These are phyloP conservation scores for Neodiprion virginianus DNA, from an alignment of 1,140 invertebrate genomes.

Conservation along the genomic window DNA sequence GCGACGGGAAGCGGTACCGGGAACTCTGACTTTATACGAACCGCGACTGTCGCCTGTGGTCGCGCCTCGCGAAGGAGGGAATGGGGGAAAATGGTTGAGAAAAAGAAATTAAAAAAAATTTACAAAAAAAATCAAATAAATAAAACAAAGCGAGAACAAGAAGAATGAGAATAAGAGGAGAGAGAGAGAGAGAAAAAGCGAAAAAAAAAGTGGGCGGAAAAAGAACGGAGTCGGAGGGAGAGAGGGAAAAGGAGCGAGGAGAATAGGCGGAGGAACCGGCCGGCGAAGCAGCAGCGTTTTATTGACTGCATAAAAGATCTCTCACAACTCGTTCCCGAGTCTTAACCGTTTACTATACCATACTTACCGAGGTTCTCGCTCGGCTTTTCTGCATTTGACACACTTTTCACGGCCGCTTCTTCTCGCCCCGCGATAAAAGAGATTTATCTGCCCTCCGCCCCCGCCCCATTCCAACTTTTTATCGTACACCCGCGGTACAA, in stretches of 20 bases:
- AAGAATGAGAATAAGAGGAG: conserved; percentile 1
- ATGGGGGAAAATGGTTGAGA: neutral
- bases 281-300: conserved; percentile 28
- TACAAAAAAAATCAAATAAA: neutral
- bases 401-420: conserved; percentile 11
- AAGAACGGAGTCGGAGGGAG: conserved; percentile 3
- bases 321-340: conserved; percentile 10
- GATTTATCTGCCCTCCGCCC: neutral
- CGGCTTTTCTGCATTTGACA: conserved; percentile 19
- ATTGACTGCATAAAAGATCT: conserved; percentile 30
- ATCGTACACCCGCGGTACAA: neutral
- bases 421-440: neutral
- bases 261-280: conserved; percentile 6
- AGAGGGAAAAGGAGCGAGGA: conserved; percentile 10
- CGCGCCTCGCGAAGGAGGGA: neutral
- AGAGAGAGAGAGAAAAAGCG: conserved; percentile 6
- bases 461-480: neutral
- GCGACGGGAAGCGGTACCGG: conserved; percentile 9
- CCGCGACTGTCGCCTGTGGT: conserved; percentile 12
- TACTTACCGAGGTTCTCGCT: neutral
- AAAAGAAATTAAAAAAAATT: neutral
- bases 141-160: neutral
- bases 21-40: conserved; percentile 12
- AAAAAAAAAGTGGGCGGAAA: conserved; percentile 6
- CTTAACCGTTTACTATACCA: neutral